These are phyloP conservation scores for Bhutanitis thaidina DNA, from an alignment of 2,888 invertebrate species.

Conservation along the genomic window DNA sequence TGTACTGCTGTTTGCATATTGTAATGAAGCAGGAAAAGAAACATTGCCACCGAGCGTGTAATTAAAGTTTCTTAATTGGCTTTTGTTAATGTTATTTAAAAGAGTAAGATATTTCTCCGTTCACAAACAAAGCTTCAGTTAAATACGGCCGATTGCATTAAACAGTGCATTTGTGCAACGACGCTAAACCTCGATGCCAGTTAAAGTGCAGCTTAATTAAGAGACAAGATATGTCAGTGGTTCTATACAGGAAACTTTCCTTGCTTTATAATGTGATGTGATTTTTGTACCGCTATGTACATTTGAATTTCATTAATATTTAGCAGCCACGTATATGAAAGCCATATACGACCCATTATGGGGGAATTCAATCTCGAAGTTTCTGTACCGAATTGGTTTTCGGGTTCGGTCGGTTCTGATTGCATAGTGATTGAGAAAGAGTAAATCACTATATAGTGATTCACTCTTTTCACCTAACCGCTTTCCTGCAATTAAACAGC, in stretches of 20 bases:
- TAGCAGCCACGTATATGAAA: too few species aligned
- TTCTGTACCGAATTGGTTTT: too few species aligned
- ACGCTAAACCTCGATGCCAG: conserved; percentile 3
- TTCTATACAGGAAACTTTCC: not conserved
- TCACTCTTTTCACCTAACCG: too few species aligned
- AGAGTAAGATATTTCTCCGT: conserved; percentile 11
- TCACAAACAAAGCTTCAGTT: not conserved
- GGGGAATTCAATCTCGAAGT: too few species aligned
- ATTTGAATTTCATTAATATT: too few species aligned
- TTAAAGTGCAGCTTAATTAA: conserved; percentile 15
- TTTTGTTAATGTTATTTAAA: conserved; percentile 6
- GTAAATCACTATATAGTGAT: too few species aligned
- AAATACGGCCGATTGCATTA: conserved; percentile 6
- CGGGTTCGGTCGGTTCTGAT: too few species aligned
- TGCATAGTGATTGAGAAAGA: too few species aligned
- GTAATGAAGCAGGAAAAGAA: too few species aligned
- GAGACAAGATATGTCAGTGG: not conserved
- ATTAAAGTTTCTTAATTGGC: conserved; percentile 4
- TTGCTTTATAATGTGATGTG: not conserved
- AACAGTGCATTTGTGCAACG: conserved; percentile 9
- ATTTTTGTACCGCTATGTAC: not conserved
- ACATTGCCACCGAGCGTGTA: conserved; percentile 1
- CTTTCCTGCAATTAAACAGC: too few species aligned
- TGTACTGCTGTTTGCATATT: too few species aligned
- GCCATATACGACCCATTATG: too few species aligned